These are phyloP conservation scores for Agelastica alni DNA, from an alignment of 2,888 invertebrate genomes.

Conservation along the genomic window DNA sequence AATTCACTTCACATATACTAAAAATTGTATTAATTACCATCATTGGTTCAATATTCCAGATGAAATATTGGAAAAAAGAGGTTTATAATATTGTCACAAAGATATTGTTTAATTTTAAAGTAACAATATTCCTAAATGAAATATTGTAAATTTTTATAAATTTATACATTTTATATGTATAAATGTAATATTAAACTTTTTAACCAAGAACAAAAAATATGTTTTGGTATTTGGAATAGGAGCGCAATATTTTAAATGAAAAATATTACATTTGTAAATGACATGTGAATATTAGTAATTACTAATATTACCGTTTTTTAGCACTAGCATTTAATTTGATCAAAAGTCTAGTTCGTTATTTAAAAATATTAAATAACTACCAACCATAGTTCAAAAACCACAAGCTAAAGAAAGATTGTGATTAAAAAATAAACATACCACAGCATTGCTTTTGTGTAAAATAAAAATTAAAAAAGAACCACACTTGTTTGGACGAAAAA, in stretches of 20 bases:
- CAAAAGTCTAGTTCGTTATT: constrained; percentile 2
- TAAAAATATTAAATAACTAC: too few relatives aligned
- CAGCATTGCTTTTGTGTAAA: too few relatives aligned
- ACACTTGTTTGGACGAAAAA: constrained; percentile 16
- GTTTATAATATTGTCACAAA: not conserved
- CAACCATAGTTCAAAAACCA: constrained; percentile 4
- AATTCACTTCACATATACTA: too few relatives aligned
- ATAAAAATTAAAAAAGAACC: constrained; percentile 4
- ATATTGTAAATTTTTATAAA: too few relatives aligned
- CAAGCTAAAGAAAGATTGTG: not conserved
- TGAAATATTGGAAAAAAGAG: not conserved
- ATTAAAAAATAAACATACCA: constrained; percentile 9
- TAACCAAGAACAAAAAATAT: not conserved
- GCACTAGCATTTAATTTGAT: too few relatives aligned
- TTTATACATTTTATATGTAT: too few relatives aligned
- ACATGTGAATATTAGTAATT: too few relatives aligned
- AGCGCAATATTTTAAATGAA: too few relatives aligned
- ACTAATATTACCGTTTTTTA: too few relatives aligned
- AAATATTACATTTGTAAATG: too few relatives aligned
- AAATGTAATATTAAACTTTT: not conserved
- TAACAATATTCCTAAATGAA: constrained; percentile 20
- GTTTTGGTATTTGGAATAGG: too few relatives aligned
- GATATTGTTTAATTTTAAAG: constrained; percentile 13
- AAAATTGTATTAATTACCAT: too few relatives aligned
- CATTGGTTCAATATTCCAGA: not conserved